phyloP scores from a whole-genome alignment of 2,113 vertebrate genomes.

The Nyctereutes procyonoides region DNA sequence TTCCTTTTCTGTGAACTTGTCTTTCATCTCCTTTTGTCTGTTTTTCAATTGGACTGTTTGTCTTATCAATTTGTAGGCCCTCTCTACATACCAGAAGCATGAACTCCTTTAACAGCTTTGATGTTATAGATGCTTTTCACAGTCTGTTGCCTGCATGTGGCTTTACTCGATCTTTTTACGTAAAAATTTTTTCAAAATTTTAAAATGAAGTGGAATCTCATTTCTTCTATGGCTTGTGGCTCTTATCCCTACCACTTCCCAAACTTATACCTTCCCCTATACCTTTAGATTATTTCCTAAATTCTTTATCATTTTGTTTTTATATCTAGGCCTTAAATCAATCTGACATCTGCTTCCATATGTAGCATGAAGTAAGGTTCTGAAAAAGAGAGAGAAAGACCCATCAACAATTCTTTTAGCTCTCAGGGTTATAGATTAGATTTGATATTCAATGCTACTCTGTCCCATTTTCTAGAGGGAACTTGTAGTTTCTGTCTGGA shows the following conservation, averaged over 20 bases:
- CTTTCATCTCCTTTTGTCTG: neutral
- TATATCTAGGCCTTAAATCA: slow-evolving; percentile 18
- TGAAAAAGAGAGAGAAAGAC: neutral
- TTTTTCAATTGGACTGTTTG: neutral
- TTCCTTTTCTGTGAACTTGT: neutral
- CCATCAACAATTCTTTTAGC: neutral
- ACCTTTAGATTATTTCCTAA: slow-evolving; percentile 2
- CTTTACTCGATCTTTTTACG: neutral
- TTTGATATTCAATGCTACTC: neutral
- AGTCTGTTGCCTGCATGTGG: neutral
- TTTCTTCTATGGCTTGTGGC: neutral
- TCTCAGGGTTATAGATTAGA: neutral
- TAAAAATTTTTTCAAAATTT: neutral
- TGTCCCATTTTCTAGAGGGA: neutral
- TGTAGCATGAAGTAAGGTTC: neutral
- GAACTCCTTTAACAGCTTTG: neutral
- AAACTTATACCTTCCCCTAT: neutral
- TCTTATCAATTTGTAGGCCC: neutral
- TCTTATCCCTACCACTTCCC: neutral
- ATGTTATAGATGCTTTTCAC: neutral
- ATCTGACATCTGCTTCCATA: neutral
- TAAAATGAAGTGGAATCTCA: neutral
- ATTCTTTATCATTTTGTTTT: slow-evolving; percentile 2
- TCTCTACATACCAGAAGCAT: neutral
- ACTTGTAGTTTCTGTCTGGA: neutral